Base-by-base conservation (phyloP, 2,888 invertebrate species). In the Caenorhabditis macrosperma region DNA sequence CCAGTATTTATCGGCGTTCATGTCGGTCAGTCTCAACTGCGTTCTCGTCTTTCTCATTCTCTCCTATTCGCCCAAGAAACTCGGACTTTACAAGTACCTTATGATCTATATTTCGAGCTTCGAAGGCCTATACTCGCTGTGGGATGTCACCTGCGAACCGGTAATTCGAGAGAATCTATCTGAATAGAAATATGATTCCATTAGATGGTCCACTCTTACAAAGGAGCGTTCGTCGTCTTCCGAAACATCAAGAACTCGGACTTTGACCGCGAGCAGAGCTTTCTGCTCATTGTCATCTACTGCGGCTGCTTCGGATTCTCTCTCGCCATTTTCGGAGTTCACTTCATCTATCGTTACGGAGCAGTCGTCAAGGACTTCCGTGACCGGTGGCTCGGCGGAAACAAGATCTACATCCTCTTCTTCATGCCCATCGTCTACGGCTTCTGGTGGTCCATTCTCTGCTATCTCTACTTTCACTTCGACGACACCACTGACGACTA, bases 231-330 rank as follows among this genome's bases (percentile, higher is more conserved):
- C 35, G 61, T 71, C n/a, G 71, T 71, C 2, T 61, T 71, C n/a
- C 61, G 61, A 22, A 59, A 71, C 33, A 44, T 44, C 26, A 71
- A 71, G 12, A 15, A 71, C 33, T 71, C 71, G 0, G 61, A 61
- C 26, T 71, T 61, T 9, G 71, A 71, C 38, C 54, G 61, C 1
- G 61, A 71, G 20, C 61, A 61, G 17, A 61, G 71, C 26, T 61
- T 71, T 61, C 54, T 71, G 12, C 54, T 71, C 9, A 61, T 61
- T 7, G 61, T 61, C 3, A n/a, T 71, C 54, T 71, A 71, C 46
- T 71, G 71, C 46, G 71, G 71, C 10, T 71, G 71, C 33, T 71
- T 71, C 46, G 71, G 71, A n/a, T 71, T 61, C 35, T 71, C 71
- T 10, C 44, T 71, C 2, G 71, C 71, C 24, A 71, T 71, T 12